Evolutionary conservation across 2,888 invertebrate genomes (phyloP).

Genomic region (Stegana nigrithorax): DNA sequence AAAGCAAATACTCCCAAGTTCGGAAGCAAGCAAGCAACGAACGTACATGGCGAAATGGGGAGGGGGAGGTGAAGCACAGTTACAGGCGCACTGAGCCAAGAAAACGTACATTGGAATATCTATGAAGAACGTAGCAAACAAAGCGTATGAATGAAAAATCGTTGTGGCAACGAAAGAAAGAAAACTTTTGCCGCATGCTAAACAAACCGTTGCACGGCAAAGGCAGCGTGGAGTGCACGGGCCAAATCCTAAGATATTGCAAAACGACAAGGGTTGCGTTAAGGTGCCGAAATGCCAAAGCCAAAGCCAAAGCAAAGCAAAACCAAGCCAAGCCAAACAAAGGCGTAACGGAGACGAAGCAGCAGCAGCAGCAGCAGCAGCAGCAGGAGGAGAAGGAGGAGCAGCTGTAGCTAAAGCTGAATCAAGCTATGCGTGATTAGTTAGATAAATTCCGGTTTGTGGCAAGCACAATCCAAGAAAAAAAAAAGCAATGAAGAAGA

Average conservation of each 20-base stretch:
- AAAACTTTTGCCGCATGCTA: conserved; percentile 1
- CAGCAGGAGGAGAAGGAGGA: too few species aligned
- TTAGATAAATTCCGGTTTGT: not conserved
- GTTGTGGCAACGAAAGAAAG: too few species aligned
- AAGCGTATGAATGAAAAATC: conserved; percentile 7
- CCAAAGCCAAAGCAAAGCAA: not conserved
- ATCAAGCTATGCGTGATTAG: conserved; percentile 2
- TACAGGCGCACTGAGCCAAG: not conserved
- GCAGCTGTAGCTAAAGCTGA: too few species aligned
- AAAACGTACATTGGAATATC: not conserved
- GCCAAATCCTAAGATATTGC: not conserved
- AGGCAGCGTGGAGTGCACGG: too few species aligned
- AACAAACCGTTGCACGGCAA: too few species aligned
- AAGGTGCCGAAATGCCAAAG: conserved; percentile 3
- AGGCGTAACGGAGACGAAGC: not conserved
- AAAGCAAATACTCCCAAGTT: not conserved
- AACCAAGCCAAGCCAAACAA: not conserved
- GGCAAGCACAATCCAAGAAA: not conserved
- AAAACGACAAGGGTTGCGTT: not conserved
- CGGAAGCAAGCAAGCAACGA: not conserved
- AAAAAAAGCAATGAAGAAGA: too few species aligned
- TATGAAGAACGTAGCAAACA: conserved; percentile 4
- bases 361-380: not conserved
- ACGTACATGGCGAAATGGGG: not conserved
- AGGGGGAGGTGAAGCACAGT: not conserved